Base-by-base conservation (phyloP, 2,888 invertebrate genomes). In the Tryphoninae sp. region DNA sequence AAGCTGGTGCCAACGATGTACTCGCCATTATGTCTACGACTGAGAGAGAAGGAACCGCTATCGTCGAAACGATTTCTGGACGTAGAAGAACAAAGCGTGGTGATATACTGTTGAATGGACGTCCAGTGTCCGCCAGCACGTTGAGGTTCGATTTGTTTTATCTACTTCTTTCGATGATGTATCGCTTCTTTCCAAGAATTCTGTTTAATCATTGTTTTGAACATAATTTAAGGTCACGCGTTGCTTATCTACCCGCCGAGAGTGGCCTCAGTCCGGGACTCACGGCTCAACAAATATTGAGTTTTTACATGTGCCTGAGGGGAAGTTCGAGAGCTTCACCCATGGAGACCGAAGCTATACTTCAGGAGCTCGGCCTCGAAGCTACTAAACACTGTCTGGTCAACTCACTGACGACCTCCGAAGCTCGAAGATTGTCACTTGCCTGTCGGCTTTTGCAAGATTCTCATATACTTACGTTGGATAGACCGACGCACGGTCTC, bases 1-100 rank as follows among this genome's bases (percentile, higher is more conserved):
- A 98, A 92, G 96, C 96, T 33, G 95, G 96, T 85, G 98, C 97
- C 0, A 98, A 98, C 1, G 98, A 98, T 92, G 94, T 98, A 61
- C 93, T 98, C 87, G 98, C 98, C 2, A 94, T 98, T 23, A 95
- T 98, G 95, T 96, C 98, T 1, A 98, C 98, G 0, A 95, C 96
- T 82, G 97, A 97, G 86, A 94, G 94, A 55, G 98, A 98, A 92
- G 97, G 98, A 11, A 96, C 96, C 0, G 95, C 96, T 0, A 93
- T 98, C n/a, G 93, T 98, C 72, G 96, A 98, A 88, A 95, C 97
- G 0, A 92, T 98, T 77, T 95, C 97, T n/a, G 97, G 97, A 11
- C 93, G 95, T 62, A 93, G 94, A 69, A 94, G 93, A 91, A 93
- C 93, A 88, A 89, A 91, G 90, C 95, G 92, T 1, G 98, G 98